Percentiles rank a stretch among this genome's conserved stretches.
Conservation (phyloP, 2,113 vertebrate species). For the Chloropsis hardwickii region DNA sequence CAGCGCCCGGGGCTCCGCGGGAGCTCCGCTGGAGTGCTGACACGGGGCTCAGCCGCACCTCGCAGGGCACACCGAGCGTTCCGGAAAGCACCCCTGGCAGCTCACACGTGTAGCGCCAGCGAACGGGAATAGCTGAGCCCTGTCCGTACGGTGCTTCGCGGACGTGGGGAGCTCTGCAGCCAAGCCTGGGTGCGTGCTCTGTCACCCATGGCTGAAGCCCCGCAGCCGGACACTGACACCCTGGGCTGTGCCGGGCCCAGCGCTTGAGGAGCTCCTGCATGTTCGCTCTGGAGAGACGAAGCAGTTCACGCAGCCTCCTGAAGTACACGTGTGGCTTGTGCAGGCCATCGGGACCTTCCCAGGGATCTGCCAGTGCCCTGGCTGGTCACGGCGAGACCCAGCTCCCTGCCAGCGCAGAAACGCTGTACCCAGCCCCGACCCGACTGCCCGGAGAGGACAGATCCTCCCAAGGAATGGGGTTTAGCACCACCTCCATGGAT, state of each 20-base stretch:
- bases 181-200: fast-evolving
- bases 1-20: background rate
- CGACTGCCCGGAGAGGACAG: fast-evolving
- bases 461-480: background rate
- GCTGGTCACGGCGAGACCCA: fast-evolving
- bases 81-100: background rate
- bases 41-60: fast-evolving
- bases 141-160: fast-evolving
- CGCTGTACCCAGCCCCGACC: background rate
- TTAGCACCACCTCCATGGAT: background rate
- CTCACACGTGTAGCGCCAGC: fast-evolving
- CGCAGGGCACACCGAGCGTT: fast-evolving
- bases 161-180: background rate
- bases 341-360: background rate
- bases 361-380: background rate
- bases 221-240: fast-evolving
- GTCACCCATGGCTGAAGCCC: fast-evolving
- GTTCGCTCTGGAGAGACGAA: fast-evolving
- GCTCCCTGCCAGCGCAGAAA: background rate
- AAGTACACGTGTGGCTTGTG: fast-evolving
- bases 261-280: background rate
- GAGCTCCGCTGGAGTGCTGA: fast-evolving
- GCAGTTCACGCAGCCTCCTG: background rate
- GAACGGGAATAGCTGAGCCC: background rate
- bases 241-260: background rate